A percentile compares a stretch with the other conserved stretches of the same genome.
These are phyloP conservation scores for Molorchus minor DNA, from an alignment of 2,888 invertebrate species.

Conservation along the genomic window DNA sequence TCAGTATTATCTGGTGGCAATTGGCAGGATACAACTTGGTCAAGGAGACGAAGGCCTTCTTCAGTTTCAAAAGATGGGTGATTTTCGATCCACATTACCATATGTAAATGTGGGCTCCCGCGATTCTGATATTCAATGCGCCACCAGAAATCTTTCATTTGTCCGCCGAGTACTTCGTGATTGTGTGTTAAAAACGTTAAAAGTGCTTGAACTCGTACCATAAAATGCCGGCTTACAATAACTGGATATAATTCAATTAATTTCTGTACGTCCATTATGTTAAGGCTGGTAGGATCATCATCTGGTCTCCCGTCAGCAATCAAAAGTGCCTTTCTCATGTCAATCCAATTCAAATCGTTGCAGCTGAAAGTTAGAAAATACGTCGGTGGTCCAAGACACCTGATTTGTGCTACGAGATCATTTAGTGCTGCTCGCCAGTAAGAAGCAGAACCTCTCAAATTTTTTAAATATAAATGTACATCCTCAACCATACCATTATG, in stretches of 20 bases:
- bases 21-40: constrained; percentile 3
- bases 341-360: constrained; percentile 13
- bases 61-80: constrained; percentile 12
- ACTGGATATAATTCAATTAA: background rate
- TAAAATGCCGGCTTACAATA: constrained; percentile 6
- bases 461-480: constrained; percentile 9
- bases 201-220: constrained; percentile 11
- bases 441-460: constrained; percentile 14
- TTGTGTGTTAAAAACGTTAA: constrained; percentile 3
- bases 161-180: background rate
- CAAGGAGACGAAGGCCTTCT: constrained; percentile 6
- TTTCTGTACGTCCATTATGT: background rate
- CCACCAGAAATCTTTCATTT: constrained; percentile 5
- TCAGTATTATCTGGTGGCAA: constrained; percentile 8
- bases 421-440: constrained; percentile 16
- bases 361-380: constrained; percentile 1
- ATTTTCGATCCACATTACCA: constrained; percentile 4
- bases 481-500: constrained; percentile 11
- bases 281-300: constrained; percentile 2
- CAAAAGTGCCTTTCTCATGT: constrained; percentile 7
- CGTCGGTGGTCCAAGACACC: constrained; percentile 18
- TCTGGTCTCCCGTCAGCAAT: constrained; percentile 10
- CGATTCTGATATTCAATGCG: constrained; percentile 4
- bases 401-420: constrained; percentile 18
- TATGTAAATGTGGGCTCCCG: constrained; percentile 9